Evolutionary conservation across 1,140 invertebrate genomes (phyloP).

Genomic region (Semibalanus balanoides): DNA sequence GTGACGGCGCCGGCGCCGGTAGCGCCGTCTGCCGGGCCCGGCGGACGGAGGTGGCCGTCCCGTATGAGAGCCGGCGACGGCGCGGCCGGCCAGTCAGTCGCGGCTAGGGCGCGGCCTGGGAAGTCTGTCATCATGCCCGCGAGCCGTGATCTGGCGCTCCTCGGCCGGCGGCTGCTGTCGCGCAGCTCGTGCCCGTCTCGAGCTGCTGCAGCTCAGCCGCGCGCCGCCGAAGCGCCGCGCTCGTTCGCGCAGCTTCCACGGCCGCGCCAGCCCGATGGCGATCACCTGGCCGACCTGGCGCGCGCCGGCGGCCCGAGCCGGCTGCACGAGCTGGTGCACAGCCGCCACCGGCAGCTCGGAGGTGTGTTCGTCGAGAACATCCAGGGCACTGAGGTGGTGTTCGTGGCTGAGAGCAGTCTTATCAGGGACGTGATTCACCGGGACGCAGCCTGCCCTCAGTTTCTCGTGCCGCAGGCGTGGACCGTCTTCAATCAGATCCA

Average conservation of each 20-base stretch:
- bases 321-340: not conserved
- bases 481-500: conserved; percentile 55
- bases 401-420: conserved; percentile 48
- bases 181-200: not conserved
- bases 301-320: not conserved
- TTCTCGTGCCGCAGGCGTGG: conserved; percentile 70
- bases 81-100: not conserved
- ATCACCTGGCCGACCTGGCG: not conserved
- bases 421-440: conserved; percentile 53
- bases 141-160: not conserved
- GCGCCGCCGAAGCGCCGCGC: not conserved
- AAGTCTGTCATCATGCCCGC: not conserved
- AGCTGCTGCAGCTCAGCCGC: too few species aligned
- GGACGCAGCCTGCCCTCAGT: conserved; percentile 60
- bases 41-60: too few species aligned
- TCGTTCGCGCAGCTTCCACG: not conserved
- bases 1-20: too few species aligned
- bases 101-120: too few species aligned
- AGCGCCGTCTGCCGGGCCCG: not conserved
- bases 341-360: conserved; percentile 52
- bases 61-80: not conserved
- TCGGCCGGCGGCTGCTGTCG: not conserved
- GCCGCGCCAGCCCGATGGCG: not conserved
- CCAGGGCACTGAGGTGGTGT: conserved; percentile 48
- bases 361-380: conserved; percentile 55